A percentile compares a stretch with the other conserved stretches of the same genome.
Evolutionary conservation across 1,140 invertebrate species (phyloP).

Genomic region (Dendroctonus ponderosae): DNA sequence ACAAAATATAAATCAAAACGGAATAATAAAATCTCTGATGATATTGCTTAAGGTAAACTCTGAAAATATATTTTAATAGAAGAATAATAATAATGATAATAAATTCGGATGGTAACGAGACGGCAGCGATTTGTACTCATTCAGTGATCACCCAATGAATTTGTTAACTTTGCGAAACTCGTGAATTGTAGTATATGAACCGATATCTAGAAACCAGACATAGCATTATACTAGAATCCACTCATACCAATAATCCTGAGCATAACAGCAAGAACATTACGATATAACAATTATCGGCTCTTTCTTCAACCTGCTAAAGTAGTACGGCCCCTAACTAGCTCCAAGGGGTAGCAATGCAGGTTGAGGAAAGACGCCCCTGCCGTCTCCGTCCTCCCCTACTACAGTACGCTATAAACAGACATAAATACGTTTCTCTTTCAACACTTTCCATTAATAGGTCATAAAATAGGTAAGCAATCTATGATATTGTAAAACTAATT

Average conservation of each 20-base stretch:
- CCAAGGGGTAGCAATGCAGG: constrained; percentile 46
- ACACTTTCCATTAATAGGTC: constrained; percentile 49
- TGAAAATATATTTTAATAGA: constrained; percentile 42
- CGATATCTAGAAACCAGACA: neutral
- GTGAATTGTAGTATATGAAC: constrained; percentile 4
- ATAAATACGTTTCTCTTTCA: constrained; percentile 49
- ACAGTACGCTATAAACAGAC: constrained; percentile 52
- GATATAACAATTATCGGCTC: constrained; percentile 40
- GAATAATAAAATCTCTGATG: constrained; percentile 41
- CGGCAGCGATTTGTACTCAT: constrained; percentile 49
- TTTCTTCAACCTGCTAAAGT: constrained; percentile 45
- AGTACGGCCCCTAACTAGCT: constrained; percentile 43
- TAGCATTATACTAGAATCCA: constrained; percentile 13
- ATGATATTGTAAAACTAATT: neutral
- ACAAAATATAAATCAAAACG: constrained; percentile 26
- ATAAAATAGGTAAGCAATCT: constrained; percentile 5
- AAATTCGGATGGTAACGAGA: constrained; percentile 40
- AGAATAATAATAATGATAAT: constrained; percentile 44
- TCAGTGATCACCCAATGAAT: constrained; percentile 47
- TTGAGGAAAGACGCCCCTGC: constrained; percentile 37
- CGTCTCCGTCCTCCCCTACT: constrained; percentile 43
- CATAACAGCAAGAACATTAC: constrained; percentile 37
- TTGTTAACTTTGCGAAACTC: constrained; percentile 24
- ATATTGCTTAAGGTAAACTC: constrained; percentile 46
- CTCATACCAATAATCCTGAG: constrained; percentile 31